phyloP scores from a whole-genome alignment of 92 coral and sea anemone genomes.

The Paramuricea clavata region DNA sequence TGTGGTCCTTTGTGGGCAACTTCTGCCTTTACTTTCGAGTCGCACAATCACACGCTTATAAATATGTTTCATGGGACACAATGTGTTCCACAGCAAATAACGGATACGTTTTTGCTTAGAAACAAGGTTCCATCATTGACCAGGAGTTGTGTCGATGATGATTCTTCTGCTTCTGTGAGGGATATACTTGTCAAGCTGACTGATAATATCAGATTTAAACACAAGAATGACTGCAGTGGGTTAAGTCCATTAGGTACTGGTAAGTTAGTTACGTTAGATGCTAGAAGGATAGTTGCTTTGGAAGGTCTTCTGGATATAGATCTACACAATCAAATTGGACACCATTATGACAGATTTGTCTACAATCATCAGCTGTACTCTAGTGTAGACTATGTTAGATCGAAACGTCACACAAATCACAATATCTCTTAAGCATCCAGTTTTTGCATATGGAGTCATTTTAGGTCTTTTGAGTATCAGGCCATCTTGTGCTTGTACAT shows the following conservation, averaged over 20 bases:
- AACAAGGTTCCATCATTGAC: slow-evolving; percentile 23
- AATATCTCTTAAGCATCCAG: slow-evolving; percentile 1
- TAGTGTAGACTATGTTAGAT: no score
- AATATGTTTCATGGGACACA: no score
- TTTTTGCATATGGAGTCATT: slow-evolving; percentile 13
- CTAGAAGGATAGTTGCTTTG: slow-evolving; percentile 9
- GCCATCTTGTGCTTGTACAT: slow-evolving; percentile 23
- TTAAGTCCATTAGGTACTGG: slow-evolving; percentile 14
- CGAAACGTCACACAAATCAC: slow-evolving; percentile 20
- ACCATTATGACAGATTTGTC: slow-evolving; percentile 16
- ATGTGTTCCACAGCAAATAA: no score
- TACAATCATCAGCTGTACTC: slow-evolving; percentile 16
- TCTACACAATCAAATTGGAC: slow-evolving; percentile 4
- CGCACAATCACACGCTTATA: no score
- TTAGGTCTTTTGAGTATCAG: slow-evolving; percentile 17
- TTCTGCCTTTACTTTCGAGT: no score
- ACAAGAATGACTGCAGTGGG: neutral
- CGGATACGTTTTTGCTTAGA: slow-evolving; percentile 24
- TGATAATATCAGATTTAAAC: no score
- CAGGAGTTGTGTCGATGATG: neutral
- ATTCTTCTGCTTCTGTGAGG: slow-evolving; percentile 26
- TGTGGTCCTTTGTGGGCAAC: slow-evolving; percentile 13
- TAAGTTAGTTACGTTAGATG: slow-evolving; percentile 23
- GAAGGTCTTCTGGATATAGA: slow-evolving; percentile 23
- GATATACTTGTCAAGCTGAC: slow-evolving; percentile 1